These are phyloP conservation scores for Distichodus sexfasciatus DNA, from an alignment of 2,797 vertebrate species.

Conservation along the genomic window DNA sequence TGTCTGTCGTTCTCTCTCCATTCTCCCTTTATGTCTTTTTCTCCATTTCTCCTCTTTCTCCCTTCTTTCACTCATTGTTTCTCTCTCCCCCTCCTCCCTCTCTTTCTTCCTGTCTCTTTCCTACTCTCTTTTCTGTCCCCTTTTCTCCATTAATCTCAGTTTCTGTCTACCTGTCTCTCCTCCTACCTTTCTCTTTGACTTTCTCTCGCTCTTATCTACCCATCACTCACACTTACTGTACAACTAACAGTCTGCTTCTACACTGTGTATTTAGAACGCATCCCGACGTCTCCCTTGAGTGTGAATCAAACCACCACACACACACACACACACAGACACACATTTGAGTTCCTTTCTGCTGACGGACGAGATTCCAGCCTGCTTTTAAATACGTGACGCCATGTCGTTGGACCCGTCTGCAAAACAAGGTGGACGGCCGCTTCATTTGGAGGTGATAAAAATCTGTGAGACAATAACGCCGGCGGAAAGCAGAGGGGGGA, in stretches of 20 bases:
- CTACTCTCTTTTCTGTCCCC: not conserved
- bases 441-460: conserved; percentile 35
- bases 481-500: conserved; percentile 31
- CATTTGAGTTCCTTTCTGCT: conserved; percentile 12
- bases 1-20: too few species aligned
- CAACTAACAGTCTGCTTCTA: too few species aligned
- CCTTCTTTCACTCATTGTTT: not conserved
- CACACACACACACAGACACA: conserved; percentile 2
- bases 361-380: conserved; percentile 27
- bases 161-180: not conserved
- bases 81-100: not conserved
- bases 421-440: conserved; percentile 17
- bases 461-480: conserved; percentile 41
- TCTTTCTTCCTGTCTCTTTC: not conserved
- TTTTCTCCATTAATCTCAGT: too few species aligned
- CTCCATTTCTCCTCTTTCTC: too few species aligned
- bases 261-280: not conserved
- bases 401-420: conserved; percentile 18
- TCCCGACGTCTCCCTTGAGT: not conserved
- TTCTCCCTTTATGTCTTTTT: too few species aligned
- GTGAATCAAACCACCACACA: not conserved
- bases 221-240: too few species aligned
- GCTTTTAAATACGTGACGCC: conserved; percentile 22
- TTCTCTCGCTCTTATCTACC: not conserved
- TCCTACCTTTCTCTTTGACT: not conserved